Conservation (phyloP, 2,888 invertebrate genomes). For the Harpagoxenus sublaevis region DNA sequence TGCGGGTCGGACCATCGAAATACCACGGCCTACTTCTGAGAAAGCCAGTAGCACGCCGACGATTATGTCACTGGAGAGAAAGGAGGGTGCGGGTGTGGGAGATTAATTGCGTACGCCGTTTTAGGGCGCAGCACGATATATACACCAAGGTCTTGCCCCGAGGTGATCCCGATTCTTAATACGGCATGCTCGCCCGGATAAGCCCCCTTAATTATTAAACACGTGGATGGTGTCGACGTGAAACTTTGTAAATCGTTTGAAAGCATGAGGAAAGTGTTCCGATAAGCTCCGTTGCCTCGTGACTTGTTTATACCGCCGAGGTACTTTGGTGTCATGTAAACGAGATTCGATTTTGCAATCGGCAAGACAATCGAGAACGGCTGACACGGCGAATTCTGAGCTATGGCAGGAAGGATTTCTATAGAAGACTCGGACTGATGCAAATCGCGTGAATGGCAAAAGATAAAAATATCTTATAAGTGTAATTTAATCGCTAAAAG, state of each 20-base stretch:
- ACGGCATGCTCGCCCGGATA: conserved; percentile 65
- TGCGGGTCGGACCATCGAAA: conserved; percentile 49
- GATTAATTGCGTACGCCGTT: conserved; percentile 78
- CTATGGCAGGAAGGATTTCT: neutral
- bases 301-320: conserved; percentile 70
- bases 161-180: conserved; percentile 62
- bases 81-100: conserved; percentile 78
- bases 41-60: conserved; percentile 58
- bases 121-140: conserved; percentile 69
- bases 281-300: conserved; percentile 67
- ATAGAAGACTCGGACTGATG: conserved; percentile 20
- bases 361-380: conserved; percentile 50
- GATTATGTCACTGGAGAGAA: conserved; percentile 78
- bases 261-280: conserved; percentile 53
- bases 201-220: conserved; percentile 55
- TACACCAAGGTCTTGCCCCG: conserved; percentile 68
- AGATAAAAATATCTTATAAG: conserved; percentile 3
- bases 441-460: conserved; percentile 8
- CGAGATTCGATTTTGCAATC: conserved; percentile 71
- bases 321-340: conserved; percentile 63
- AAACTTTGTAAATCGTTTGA: conserved; percentile 50
- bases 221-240: conserved; percentile 56
- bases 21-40: conserved; percentile 70
- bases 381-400: conserved; percentile 53
- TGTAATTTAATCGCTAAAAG: conserved; percentile 19